Percentiles rank a stretch among this genome's conserved stretches.
Conservation (phyloP, 2,888 invertebrate genomes). For the Glomeris marginata region DNA sequence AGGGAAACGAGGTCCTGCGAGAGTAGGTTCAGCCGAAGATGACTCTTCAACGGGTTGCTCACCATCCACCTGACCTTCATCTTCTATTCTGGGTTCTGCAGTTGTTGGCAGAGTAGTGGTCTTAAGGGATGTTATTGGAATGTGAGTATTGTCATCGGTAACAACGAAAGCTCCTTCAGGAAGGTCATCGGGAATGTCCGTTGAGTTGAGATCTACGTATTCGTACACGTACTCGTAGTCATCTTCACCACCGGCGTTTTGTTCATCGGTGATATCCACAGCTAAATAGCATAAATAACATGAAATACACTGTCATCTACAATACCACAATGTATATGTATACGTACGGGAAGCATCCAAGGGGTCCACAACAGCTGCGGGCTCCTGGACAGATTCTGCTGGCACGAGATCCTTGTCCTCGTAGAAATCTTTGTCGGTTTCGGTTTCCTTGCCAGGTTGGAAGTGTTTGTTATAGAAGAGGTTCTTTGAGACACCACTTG, state of each 20-base stretch:
- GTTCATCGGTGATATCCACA: too few species aligned
- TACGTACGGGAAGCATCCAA: too few species aligned
- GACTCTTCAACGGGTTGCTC: not conserved
- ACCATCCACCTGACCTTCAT: too few species aligned
- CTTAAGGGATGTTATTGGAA: not conserved
- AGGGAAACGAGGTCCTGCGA: not conserved
- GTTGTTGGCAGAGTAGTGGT: not conserved
- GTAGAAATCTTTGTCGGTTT: not conserved
- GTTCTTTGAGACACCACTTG: not conserved
- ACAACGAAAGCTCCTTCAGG: conserved; percentile 5
- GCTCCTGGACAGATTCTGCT: conserved; percentile 12
- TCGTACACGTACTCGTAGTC: conserved; percentile 14
- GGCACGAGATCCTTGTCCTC: conserved; percentile 11
- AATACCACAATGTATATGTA: too few species aligned
- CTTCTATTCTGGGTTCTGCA: too few species aligned
- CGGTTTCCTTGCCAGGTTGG: conserved; percentile 1
- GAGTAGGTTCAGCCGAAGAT: not conserved
- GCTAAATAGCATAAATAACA: too few species aligned
- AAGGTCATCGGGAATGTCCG: conserved; percentile 6
- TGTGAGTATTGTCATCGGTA: not conserved
- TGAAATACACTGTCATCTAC: too few species aligned
- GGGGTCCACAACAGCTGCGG: conserved; percentile 5
- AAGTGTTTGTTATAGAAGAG: conserved; percentile 3
- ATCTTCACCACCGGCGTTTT: conserved; percentile 3
- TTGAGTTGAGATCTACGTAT: conserved; percentile 10